A percentile compares a stretch with the other conserved stretches of the same genome.
phyloP scores from a whole-genome alignment of 2,113 vertebrate genomes.

The Himantopus leucocephalus region DNA sequence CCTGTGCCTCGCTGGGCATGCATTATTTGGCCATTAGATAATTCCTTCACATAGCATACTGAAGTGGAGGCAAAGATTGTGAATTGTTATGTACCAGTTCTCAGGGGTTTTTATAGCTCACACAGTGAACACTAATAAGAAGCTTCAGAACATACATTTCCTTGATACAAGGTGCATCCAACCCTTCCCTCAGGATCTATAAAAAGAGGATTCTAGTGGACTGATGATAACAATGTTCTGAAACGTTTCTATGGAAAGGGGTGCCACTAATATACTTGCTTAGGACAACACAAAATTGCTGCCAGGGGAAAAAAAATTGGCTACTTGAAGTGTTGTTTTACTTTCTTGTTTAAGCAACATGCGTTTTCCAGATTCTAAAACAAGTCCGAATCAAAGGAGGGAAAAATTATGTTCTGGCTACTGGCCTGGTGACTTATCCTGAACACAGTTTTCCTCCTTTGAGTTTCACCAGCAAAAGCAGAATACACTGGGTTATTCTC shows the following conservation, averaged over 20 bases:
- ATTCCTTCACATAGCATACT: neutral
- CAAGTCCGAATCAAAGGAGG: neutral
- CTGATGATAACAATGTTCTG: neutral
- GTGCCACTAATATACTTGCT: neutral
- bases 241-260: neutral
- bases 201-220: neutral
- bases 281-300: neutral
- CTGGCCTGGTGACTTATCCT: neutral
- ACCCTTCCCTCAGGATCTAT: neutral
- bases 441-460: neutral
- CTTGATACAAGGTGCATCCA: neutral
- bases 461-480: neutral
- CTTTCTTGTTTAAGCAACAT: neutral
- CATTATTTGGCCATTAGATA: neutral
- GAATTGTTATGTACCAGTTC: neutral
- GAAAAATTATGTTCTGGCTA: neutral
- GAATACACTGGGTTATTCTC: neutral
- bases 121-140: neutral
- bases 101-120: neutral
- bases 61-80: neutral
- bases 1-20: neutral
- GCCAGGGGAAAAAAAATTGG: neutral
- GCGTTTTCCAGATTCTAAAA: neutral
- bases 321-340: neutral
- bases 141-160: neutral